Base-by-base conservation (phyloP, 2,888 invertebrate genomes). In the Biston stratarius region DNA sequence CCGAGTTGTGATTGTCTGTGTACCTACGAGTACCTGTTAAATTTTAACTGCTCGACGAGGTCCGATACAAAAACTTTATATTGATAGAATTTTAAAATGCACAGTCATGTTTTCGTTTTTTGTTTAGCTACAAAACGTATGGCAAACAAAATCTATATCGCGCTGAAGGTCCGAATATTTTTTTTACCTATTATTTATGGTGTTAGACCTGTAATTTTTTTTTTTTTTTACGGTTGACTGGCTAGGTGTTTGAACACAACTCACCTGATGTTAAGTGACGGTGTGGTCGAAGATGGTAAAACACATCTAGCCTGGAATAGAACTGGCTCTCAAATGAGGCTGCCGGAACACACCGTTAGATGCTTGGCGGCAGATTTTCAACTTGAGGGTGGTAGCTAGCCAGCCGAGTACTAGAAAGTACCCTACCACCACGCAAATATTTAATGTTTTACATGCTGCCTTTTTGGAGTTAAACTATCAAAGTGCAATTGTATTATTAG, bases 71-170 rank as follows among this genome's bases (percentile, higher is more conserved):
- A 65, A 71, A 64, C 64, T 64, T 48, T 66, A 57, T 61, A 65
- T 59, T 69, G 62, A 69, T 70, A 66, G 70, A 72, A 69, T 74
- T 72, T 74, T 71, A 65, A 69, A 67, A 58, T 60, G 58, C 45
- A 51, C 44, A 53, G 42, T 61, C 56, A 33, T 38, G 60, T 47
- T 68, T 58, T 58, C 15, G 12, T 48, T 58, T 53, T 59, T 68
- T 68, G 48, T 60, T 55, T 60, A 56, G 55, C 12, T 60, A 38
- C 56, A 65, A 38, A 49, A 45, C 45, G 33, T 48, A 12, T 5
- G 42, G 34, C 36, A 53, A 53, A 64, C 33, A 45, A 38, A 33
- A 51, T 45, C 42, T 12, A 33, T 49, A 49, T 58, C 10, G 57
- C 36, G 36, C 52, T n/a, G 14, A 34, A 48, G 48, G 38, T 12